Percentiles rank a stretch among this genome's conserved stretches.
Evolutionary conservation across 2,113 vertebrate genomes (phyloP).

Genomic region (Semicossyphus pulcher): DNA sequence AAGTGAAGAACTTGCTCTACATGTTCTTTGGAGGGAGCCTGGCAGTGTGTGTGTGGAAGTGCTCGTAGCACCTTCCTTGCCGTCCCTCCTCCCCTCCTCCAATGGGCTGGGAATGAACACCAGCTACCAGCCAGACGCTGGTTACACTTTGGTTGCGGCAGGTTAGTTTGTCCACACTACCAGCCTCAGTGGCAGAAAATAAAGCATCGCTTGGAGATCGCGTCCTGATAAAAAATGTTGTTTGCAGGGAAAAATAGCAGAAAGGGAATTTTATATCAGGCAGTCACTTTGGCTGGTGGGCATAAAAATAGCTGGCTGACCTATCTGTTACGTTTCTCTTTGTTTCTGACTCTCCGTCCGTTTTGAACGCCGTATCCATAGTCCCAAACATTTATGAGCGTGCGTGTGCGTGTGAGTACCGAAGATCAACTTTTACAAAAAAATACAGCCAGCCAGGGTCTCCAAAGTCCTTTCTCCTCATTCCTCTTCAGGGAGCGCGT

Average conservation of each 20-base stretch:
- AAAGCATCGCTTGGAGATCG: not conserved
- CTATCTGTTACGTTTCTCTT: slow-evolving; percentile 35
- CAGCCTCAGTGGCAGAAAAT: slow-evolving; percentile 28
- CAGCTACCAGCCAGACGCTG: slow-evolving; percentile 51
- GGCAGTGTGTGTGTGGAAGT: slow-evolving; percentile 97
- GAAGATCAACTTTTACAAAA: slow-evolving; percentile 48
- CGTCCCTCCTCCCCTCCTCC: slow-evolving; percentile 15
- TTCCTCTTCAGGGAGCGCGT: slow-evolving; percentile 74
- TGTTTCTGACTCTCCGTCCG: slow-evolving; percentile 14
- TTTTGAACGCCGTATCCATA: slow-evolving; percentile 4
- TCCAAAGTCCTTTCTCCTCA: slow-evolving; percentile 71
- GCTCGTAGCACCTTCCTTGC: slow-evolving; percentile 87
- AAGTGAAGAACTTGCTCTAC: slow-evolving; percentile 97
- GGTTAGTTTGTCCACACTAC: slow-evolving; percentile 24
- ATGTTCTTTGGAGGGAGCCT: slow-evolving; percentile 97
- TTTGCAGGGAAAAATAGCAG: slow-evolving; percentile 22
- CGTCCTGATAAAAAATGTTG: slow-evolving; percentile 7
- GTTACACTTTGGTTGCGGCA: slow-evolving; percentile 24
- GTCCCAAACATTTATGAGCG: slow-evolving; percentile 28
- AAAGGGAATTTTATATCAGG: slow-evolving; percentile 33
- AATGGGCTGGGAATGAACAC: slow-evolving; percentile 34
- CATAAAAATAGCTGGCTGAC: slow-evolving; percentile 37
- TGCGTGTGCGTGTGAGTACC: slow-evolving; percentile 28
- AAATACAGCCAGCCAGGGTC: slow-evolving; percentile 70
- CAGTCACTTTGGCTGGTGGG: slow-evolving; percentile 35